Percentiles rank a stretch among this genome's conserved stretches.
Conservation (phyloP, 2,113 vertebrate genomes). For the Eira barbara region DNA sequence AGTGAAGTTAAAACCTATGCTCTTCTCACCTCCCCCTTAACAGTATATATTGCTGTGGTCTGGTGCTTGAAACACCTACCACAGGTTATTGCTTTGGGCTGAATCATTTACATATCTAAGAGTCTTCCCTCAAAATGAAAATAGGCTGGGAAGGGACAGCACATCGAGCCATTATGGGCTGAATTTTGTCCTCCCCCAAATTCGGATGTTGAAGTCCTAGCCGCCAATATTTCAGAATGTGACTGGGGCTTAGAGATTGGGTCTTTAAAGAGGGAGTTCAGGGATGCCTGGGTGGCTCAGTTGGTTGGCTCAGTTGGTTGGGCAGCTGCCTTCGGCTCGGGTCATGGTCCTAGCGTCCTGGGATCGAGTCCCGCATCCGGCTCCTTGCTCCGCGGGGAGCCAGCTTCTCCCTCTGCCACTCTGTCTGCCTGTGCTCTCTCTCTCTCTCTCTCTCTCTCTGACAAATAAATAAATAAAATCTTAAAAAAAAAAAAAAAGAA, state of each 20-base stretch:
- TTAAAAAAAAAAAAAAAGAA: too few species aligned
- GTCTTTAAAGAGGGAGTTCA: not conserved
- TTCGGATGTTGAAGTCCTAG: not conserved
- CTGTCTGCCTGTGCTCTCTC: too few species aligned
- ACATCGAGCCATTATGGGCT: not conserved
- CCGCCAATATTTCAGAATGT: not conserved
- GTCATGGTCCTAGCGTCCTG: too few species aligned
- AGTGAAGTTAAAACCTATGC: not conserved
- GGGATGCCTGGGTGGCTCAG: too few species aligned
- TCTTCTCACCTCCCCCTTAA: not conserved
- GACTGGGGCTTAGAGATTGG: not conserved
- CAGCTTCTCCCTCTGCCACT: too few species aligned
- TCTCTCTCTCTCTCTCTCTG: too few species aligned
- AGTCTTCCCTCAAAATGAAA: constrained; percentile 14
- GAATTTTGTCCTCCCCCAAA: not conserved
- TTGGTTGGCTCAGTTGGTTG: too few species aligned
- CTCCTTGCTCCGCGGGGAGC: too few species aligned
- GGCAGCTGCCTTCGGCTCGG: too few species aligned
- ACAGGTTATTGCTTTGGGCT: not conserved
- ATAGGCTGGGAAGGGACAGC: not conserved
- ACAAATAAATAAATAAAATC: too few species aligned
- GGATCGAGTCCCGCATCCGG: too few species aligned
- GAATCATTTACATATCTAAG: not conserved
- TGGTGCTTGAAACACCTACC: not conserved
- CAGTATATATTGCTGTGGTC: not conserved